A percentile compares a stretch with the other conserved stretches of the same genome.
Evolutionary conservation across 64 coral and sea anemone species (phyloP).

Genomic region (Acropora tenuis): DNA sequence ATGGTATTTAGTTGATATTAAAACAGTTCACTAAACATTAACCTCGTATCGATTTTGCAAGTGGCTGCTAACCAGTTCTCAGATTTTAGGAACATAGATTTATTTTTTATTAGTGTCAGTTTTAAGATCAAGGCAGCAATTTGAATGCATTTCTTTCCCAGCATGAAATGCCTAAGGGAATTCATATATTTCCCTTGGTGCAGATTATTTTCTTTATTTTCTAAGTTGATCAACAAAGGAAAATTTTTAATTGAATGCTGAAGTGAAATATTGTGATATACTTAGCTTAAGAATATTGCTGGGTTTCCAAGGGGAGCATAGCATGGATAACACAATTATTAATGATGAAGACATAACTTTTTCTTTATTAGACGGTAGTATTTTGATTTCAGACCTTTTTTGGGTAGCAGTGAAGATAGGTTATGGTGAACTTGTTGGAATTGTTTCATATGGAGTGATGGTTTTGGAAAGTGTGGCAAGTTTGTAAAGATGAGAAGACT

Average conservation of each 20-base stretch:
- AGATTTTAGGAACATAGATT: too few species aligned
- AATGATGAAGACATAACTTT: neutral
- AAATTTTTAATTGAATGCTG: conserved; percentile 1
- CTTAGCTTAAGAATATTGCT: conserved; percentile 4
- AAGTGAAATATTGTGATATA: conserved; percentile 6
- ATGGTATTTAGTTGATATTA: neutral
- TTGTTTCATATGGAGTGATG: neutral
- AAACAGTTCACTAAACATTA: too few species aligned
- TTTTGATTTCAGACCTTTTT: too few species aligned
- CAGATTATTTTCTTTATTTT: conserved; percentile 47
- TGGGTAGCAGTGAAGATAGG: too few species aligned
- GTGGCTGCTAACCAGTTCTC: too few species aligned
- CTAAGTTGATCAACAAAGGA: conserved; percentile 35
- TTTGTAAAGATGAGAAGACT: conserved; percentile 21
- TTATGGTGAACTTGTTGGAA: neutral
- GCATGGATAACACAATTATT: neutral
- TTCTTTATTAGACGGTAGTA: too few species aligned
- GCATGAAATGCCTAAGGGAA: neutral
- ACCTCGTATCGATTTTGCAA: neutral
- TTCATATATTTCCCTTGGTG: neutral
- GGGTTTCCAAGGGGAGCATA: neutral
- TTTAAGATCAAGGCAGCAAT: neutral
- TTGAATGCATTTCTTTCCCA: neutral
- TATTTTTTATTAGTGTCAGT: too few species aligned
- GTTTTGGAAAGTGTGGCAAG: neutral